Evolutionary conservation across 1,140 invertebrate species (phyloP).

Genomic region (Zaprionus ghesquierei): DNA sequence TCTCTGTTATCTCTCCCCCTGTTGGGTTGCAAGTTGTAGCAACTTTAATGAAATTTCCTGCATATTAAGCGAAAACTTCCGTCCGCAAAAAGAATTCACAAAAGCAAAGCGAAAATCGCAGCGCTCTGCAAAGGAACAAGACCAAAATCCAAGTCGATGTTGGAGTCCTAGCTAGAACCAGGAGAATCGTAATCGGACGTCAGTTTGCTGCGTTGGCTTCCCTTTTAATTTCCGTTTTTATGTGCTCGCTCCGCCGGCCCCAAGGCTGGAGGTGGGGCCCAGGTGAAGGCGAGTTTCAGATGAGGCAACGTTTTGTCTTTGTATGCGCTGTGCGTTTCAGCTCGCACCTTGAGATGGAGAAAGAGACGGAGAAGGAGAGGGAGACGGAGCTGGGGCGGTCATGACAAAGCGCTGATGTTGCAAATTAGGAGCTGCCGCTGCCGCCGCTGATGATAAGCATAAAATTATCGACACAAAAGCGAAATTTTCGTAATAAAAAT

Average conservation of each 20-base stretch:
- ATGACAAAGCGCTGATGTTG: slow-evolving; percentile 58
- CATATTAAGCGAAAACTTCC: slow-evolving; percentile 69
- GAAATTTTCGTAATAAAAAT: slow-evolving; percentile 71
- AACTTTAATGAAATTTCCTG: slow-evolving; percentile 75
- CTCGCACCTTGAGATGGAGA: background rate
- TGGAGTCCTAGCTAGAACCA: background rate
- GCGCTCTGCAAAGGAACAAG: background rate
- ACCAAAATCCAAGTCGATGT: slow-evolving; percentile 3
- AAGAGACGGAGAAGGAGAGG: background rate
- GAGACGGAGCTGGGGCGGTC: background rate
- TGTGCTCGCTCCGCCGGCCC: slow-evolving; percentile 29
- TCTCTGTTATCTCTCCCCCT: background rate
- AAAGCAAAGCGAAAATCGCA: slow-evolving; percentile 27
- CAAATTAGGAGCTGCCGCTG: slow-evolving; percentile 55
- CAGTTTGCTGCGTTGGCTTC: slow-evolving; percentile 63
- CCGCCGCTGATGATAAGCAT: slow-evolving; percentile 72
- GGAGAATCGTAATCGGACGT: slow-evolving; percentile 22
- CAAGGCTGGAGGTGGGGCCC: background rate
- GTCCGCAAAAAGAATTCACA: slow-evolving; percentile 15
- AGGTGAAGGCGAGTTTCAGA: background rate
- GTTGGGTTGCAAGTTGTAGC: slow-evolving; percentile 26
- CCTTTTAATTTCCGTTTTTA: slow-evolving; percentile 78
- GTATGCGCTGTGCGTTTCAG: slow-evolving; percentile 25
- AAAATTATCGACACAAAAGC: slow-evolving; percentile 78
- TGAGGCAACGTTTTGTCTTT: slow-evolving; percentile 17